phyloP scores from a whole-genome alignment of 2,797 vertebrate species.

The Poliocrania exsul region DNA sequence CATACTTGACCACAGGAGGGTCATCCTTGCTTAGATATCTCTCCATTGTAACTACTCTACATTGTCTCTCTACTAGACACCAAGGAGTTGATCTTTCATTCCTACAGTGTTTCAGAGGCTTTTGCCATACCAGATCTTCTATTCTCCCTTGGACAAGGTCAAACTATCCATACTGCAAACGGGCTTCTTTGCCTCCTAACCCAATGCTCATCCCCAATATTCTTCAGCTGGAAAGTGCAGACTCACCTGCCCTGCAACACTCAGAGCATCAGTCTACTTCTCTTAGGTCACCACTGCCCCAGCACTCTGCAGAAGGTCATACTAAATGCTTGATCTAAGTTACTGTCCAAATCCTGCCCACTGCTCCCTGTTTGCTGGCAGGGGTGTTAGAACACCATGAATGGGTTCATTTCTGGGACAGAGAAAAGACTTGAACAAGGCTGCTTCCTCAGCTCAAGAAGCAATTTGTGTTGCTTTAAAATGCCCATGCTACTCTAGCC shows the following conservation, averaged over 20 bases:
- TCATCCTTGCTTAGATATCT: not conserved
- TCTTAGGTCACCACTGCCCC: too few relatives aligned
- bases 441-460: not conserved
- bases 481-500: not conserved
- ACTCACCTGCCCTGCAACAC: not conserved
- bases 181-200: not conserved
- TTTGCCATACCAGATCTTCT: not conserved
- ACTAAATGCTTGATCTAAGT: not conserved
- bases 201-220: not conserved
- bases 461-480: not conserved
- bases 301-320: not conserved
- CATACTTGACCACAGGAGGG: not conserved
- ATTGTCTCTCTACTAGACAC: not conserved
- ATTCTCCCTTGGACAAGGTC: not conserved
- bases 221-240: not conserved
- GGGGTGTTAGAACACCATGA: not conserved
- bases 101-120: not conserved
- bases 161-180: not conserved
- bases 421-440: rapidly evolving
- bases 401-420: not conserved
- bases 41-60: not conserved
- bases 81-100: not conserved
- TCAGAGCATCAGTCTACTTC: not conserved
- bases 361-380: not conserved
- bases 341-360: not conserved